These are phyloP conservation scores for Muntiacus muntjak DNA, from an alignment of 2,113 vertebrate species.

Conservation along the genomic window DNA sequence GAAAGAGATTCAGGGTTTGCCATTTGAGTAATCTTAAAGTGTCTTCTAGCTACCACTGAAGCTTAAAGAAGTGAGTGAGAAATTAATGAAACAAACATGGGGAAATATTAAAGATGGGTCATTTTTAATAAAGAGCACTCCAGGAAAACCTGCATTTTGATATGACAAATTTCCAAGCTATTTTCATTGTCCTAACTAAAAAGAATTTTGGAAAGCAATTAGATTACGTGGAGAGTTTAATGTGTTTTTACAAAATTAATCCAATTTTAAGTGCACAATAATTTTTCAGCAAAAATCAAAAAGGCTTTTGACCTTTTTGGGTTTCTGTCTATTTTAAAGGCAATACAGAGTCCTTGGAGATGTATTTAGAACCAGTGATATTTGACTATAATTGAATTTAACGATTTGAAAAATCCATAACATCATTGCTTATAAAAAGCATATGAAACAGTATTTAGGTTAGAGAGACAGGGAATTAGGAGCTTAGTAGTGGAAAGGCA, in stretches of 20 bases:
- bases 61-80: background rate
- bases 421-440: constrained; percentile 4
- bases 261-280: constrained; percentile 3
- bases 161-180: background rate
- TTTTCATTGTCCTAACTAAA: background rate
- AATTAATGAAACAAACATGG: background rate
- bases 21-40: background rate
- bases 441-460: background rate
- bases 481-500: background rate
- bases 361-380: background rate
- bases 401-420: constrained; percentile 22
- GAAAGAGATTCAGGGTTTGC: background rate
- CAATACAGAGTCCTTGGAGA: background rate
- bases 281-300: constrained; percentile 29
- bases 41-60: background rate
- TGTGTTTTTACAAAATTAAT: constrained; percentile 12
- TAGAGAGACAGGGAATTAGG: background rate
- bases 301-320: background rate
- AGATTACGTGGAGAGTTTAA: background rate
- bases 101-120: background rate
- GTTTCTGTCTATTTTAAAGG: background rate
- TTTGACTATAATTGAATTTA: background rate
- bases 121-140: background rate
- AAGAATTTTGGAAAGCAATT: background rate
- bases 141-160: background rate